Evolutionary conservation across 2,888 invertebrate species (phyloP).

Genomic region (Phorcus lineatus): DNA sequence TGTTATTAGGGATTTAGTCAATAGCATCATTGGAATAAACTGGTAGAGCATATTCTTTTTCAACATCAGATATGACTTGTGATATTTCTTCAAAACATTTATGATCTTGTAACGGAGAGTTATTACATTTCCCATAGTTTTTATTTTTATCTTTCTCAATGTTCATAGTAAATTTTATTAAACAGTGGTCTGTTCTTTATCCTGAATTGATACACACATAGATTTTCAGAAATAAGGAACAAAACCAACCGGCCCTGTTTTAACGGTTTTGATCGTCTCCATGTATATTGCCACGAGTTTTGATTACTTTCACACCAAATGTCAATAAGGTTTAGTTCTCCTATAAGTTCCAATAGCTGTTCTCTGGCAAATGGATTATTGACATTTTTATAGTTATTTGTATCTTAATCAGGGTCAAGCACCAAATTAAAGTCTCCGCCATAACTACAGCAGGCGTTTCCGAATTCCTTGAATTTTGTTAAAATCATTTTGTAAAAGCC

Average conservation of each 20-base stretch:
- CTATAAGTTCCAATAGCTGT: neutral
- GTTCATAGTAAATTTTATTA: neutral
- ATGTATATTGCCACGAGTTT: constrained; percentile 8
- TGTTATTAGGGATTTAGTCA: neutral
- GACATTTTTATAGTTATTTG: no score
- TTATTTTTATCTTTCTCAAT: neutral
- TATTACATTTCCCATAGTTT: constrained; percentile 31
- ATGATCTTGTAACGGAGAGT: constrained; percentile 13
- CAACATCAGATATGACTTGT: neutral
- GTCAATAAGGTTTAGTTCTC: neutral
- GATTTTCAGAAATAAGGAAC: neutral
- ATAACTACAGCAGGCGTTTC: neutral
- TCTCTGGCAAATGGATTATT: neutral
- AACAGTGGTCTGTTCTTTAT: constrained; percentile 24
- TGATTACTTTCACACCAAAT: neutral
- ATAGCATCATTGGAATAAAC: neutral
- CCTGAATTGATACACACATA: constrained; percentile 9
- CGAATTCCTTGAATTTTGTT: neutral
- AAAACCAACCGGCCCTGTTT: constrained; percentile 26
- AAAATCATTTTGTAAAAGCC: constrained; percentile 12
- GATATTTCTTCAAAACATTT: neutral
- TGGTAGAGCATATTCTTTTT: neutral
- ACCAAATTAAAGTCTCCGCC: constrained; percentile 9
- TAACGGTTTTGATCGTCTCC: constrained; percentile 12
- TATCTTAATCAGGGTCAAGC: constrained; percentile 17